Base-by-base conservation (phyloP, 2,113 vertebrate species). In the Echinops telfairi region DNA sequence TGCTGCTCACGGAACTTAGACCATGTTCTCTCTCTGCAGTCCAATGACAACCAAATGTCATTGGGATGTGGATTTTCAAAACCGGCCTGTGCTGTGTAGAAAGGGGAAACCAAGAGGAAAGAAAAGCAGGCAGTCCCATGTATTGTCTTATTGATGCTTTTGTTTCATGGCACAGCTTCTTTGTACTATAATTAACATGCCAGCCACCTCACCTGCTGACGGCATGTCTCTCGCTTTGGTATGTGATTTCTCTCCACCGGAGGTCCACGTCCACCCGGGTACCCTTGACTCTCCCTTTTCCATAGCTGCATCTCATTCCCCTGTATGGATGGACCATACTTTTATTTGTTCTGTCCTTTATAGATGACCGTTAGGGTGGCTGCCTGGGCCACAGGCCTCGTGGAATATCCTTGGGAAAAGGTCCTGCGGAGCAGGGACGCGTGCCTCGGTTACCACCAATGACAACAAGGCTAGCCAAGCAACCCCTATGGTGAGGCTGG, bases 1-100 rank as follows among this genome's bases (percentile, higher is more conserved):
- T 78, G 57, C 57, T 68, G 80, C 23, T 78, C 58, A 73, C 23
- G 81, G 38, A 91, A 81, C 20, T 87, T 93, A 73, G 25, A 58
- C 58, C 68, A 20, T 40, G 40, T 84, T 79, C 47, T 83, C 76
- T 76, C 33, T 71, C 53, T 86, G 36, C 87, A 64, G 12, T 9
- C 73, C 78, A 91, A 80, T 76, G 20, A 88, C 78, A 68, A 40
- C 17, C 62, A 47, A 33, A 6, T 40, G 78, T 33, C 53, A 64
- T 7, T n/a, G 6, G 40, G 57, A 73, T 6, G 2, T 23, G 66
- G 53, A 60, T 91, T 86, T 94, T 83, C 36, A 47, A 70, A n/a
- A 93, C 19, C 62, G 22, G 60, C 38, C 83, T 33, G 4, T 20
- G n/a, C 47, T 29, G 40, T 17, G 15, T 7, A 47, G 16, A 47